These are phyloP conservation scores for Spea multiplicata DNA, from an alignment of 2,113 vertebrate genomes.

Conservation along the genomic window DNA sequence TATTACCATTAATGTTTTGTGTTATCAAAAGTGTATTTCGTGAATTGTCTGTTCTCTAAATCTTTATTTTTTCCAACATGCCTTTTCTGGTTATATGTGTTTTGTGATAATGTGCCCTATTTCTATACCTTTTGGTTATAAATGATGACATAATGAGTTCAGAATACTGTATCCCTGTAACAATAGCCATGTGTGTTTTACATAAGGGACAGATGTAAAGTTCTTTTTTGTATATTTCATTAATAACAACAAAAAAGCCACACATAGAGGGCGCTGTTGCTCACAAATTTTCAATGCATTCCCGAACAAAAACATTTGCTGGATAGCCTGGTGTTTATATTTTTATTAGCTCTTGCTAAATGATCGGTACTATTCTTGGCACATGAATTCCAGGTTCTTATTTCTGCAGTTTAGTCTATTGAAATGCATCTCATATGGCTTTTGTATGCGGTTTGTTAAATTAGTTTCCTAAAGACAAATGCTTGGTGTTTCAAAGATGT, in stretches of 20 bases:
- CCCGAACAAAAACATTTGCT: slow-evolving; percentile 52
- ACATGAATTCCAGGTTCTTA: slow-evolving; percentile 58
- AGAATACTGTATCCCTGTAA: slow-evolving; percentile 16
- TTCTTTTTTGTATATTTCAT: slow-evolving; percentile 35
- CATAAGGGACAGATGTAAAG: slow-evolving; percentile 34
- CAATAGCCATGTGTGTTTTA: slow-evolving; percentile 39
- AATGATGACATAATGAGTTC: slow-evolving; percentile 21
- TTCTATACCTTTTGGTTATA: neutral
- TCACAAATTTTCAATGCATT: slow-evolving; percentile 63
- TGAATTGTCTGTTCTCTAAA: too few relatives aligned
- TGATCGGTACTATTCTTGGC: slow-evolving; percentile 51
- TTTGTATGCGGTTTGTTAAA: slow-evolving; percentile 44
- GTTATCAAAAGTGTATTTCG: too few relatives aligned
- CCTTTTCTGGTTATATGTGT: too few relatives aligned
- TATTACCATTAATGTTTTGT: too few relatives aligned
- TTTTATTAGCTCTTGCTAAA: slow-evolving; percentile 60
- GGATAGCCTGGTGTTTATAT: slow-evolving; percentile 57
- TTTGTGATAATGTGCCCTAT: neutral
- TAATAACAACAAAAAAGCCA: slow-evolving; percentile 50
- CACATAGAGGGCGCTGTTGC: slow-evolving; percentile 79
- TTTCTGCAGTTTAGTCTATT: slow-evolving; percentile 52
- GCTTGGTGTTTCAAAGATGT: slow-evolving; percentile 35
- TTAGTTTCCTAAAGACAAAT: slow-evolving; percentile 45
- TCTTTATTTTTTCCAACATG: too few relatives aligned
- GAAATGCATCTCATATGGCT: slow-evolving; percentile 52